These are phyloP conservation scores for Triplophysa tibetana DNA, from an alignment of 2,113 vertebrate species.

Conservation along the genomic window DNA sequence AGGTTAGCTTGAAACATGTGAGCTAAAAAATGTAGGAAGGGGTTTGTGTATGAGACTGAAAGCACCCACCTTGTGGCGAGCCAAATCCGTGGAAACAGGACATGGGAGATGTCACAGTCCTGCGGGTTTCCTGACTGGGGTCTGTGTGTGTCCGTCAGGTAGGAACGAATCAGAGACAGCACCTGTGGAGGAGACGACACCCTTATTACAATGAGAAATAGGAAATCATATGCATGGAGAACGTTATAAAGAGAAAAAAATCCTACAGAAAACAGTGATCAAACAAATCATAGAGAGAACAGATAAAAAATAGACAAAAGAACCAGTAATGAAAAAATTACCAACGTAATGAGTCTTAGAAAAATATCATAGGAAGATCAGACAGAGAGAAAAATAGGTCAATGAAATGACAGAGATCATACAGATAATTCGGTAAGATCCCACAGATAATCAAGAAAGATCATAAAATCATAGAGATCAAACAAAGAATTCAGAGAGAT, in stretches of 20 bases:
- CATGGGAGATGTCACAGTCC: conserved; percentile 70
- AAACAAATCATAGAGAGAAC: background rate
- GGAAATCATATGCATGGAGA: background rate
- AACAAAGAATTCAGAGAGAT: background rate
- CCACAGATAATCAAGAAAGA: background rate
- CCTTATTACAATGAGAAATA: background rate
- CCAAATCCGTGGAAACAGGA: conserved; percentile 83
- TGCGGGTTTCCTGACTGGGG: conserved; percentile 70
- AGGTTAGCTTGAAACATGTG: background rate
- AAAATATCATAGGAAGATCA: background rate
- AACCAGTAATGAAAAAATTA: background rate
- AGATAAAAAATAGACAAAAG: background rate
- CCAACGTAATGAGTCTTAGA: background rate
- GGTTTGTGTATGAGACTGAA: conserved; percentile 14
- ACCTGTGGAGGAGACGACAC: conserved; percentile 71
- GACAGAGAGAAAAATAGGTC: background rate
- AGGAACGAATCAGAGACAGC: conserved; percentile 86
- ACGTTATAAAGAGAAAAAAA: background rate
- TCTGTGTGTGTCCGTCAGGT: conserved; percentile 81
- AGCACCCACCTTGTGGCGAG: conserved; percentile 84
- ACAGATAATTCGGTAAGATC: background rate
- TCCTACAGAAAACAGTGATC: background rate
- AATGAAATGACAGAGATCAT: background rate
- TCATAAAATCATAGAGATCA: background rate
- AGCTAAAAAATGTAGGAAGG: background rate